Evolutionary conservation across 2,888 invertebrate species (phyloP).

Genomic region (Agrilus biguttatus): DNA sequence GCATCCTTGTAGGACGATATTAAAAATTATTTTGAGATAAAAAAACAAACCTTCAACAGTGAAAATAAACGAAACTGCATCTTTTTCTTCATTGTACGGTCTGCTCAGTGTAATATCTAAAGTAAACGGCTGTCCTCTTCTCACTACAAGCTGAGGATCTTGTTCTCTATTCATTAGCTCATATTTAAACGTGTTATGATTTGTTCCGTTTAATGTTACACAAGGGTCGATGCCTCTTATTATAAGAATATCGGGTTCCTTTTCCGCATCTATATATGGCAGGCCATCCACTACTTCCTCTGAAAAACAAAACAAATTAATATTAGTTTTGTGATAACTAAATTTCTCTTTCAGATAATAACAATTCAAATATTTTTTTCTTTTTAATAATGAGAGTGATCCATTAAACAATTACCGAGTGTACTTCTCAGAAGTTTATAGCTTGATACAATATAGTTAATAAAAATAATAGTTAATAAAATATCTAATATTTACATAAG

Average conservation of each 20-base stretch:
- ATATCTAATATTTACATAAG: no score
- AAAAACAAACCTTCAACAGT: conserved; percentile 48
- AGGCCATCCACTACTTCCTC: conserved; percentile 13
- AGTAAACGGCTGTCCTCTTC: conserved; percentile 72
- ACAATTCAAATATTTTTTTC: no score
- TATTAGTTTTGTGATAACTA: background rate
- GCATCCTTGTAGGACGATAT: background rate
- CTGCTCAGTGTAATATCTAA: conserved; percentile 59
- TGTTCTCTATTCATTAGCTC: conserved; percentile 49
- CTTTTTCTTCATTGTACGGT: conserved; percentile 55
- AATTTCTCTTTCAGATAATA: no score
- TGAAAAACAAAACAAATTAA: conserved; percentile 7
- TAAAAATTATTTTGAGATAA: background rate
- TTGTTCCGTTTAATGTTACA: conserved; percentile 54
- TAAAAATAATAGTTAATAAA: no score
- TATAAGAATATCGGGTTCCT: conserved; percentile 38
- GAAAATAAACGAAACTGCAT: conserved; percentile 75
- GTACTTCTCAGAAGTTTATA: no score
- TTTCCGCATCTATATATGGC: conserved; percentile 13
- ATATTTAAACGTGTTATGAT: conserved; percentile 67
- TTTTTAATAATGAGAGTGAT: no score
- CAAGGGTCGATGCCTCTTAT: conserved; percentile 62
- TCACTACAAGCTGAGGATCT: conserved; percentile 53
- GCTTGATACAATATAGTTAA: no score
- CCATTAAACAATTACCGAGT: no score